Conservation (phyloP, 2,797 vertebrate species). For the Macroramphosus scolopax region DNA sequence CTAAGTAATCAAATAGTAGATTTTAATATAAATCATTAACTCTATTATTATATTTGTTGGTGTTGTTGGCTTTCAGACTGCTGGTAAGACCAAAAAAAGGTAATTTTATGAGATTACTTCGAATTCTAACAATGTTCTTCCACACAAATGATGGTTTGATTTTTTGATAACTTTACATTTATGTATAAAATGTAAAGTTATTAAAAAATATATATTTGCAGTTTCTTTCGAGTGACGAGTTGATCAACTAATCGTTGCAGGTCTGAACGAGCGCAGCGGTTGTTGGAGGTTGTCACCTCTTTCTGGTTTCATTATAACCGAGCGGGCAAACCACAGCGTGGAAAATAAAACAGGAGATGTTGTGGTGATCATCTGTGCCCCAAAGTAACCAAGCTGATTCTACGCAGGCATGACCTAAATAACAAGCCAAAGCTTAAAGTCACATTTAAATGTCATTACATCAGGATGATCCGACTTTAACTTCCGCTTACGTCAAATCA, state of each 20-base stretch:
- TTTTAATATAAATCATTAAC: no score
- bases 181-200: no score
- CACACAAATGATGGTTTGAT: no score
- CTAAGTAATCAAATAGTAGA: no score
- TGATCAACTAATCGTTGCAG: not conserved
- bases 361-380: constrained; percentile 42
- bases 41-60: no score
- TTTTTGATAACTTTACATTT: no score
- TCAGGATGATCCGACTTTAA: constrained; percentile 71
- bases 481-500: constrained; percentile 56
- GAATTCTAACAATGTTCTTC: no score
- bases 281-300: no score
- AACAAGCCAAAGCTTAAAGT: constrained; percentile 67
- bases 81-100: no score
- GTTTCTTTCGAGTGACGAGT: not conserved
- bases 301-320: constrained; percentile 2
- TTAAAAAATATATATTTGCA: no score
- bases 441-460: constrained; percentile 69
- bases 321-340: not conserved
- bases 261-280: not conserved
- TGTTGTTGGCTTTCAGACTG: no score
- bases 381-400: constrained; percentile 51
- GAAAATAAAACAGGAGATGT: not conserved
- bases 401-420: constrained; percentile 69
- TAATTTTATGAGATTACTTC: no score